Base-by-base conservation (phyloP, 2,888 invertebrate species). In the Dryobota labecula region DNA sequence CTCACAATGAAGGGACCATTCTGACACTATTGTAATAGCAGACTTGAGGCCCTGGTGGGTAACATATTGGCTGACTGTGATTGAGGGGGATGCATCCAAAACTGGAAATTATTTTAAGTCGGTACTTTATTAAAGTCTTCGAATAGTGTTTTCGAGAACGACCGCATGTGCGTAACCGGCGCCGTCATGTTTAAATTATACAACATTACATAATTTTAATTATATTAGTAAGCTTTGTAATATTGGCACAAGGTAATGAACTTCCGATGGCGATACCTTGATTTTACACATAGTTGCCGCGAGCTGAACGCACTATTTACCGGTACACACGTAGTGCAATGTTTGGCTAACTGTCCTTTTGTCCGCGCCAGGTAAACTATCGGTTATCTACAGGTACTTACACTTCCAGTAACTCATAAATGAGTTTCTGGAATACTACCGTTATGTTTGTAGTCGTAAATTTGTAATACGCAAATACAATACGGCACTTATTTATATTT, bases 311-410 rank as follows among this genome's bases (percentile, higher is more conserved):
- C 18, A 30, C 24, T 18, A 33, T 30, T 43, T 24, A 51, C 65
- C 47, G 18, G n/a, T 18, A 30, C 53, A 57, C 43, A 60, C 45
- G 30, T 27, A 33, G 5, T 38, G 45, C 60, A 61, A 51, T 74
- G 73, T 74, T 74, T 71, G 64, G 54, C 43, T 71, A 68, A 61
- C 58, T 67, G 78, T 71, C 69, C 65, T 61, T 61, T 74, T 73
- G 83, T 80, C 43, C 45, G 67, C n/a, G 38, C 7, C 76, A 73
- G 76, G 78, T 83, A 78, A 74, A 69, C 68, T 54, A 24, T 30
- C 36, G 24, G n/a, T 38, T 33, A 11, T 33, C 53, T 56, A 43
- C 56, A 57, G 63, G 61, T 68, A 61, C 70, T 56, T 6, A 41
- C 45, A 57, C 36, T 80, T 77, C 77, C 38, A 77, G 57, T 27